Evolutionary conservation across 2,113 vertebrate species (phyloP).

Genomic region (Polypterus senegalus): DNA sequence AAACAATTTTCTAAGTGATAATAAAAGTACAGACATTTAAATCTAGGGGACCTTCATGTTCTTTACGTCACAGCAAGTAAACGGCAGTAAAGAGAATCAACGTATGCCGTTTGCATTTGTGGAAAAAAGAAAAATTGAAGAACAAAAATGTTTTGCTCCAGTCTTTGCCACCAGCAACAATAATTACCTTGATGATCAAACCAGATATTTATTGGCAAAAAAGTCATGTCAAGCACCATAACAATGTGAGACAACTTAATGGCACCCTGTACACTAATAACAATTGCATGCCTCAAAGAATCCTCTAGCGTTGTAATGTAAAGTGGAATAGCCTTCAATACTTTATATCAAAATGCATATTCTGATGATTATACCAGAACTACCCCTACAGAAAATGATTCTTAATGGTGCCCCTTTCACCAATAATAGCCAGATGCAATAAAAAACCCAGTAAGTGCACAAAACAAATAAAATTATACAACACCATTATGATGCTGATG

Average conservation of each 20-base stretch:
- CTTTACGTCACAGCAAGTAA: too few relatives aligned
- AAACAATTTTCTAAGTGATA: too few relatives aligned
- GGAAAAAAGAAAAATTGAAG: neutral
- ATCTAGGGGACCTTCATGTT: too few relatives aligned
- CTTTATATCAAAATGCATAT: neutral
- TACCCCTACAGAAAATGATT: neutral
- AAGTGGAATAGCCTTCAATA: neutral
- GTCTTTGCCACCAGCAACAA: neutral
- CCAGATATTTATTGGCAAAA: neutral
- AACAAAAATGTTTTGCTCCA: neutral
- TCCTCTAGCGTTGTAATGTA: neutral
- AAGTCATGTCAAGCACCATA: neutral
- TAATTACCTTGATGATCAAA: constrained; percentile 1
- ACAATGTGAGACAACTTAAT: neutral
- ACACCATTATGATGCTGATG: neutral
- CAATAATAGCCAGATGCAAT: neutral
- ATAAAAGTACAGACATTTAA: too few relatives aligned
- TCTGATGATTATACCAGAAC: constrained; percentile 2
- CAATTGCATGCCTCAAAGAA: neutral
- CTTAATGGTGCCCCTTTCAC: neutral
- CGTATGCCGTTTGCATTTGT: too few relatives aligned
- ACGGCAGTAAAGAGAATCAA: too few relatives aligned
- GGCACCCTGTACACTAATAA: neutral
- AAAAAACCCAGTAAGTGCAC: neutral
- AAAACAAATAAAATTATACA: neutral